Evolutionary conservation across 2,888 invertebrate genomes (phyloP).

Genomic region (Calliphora vomitoria): DNA sequence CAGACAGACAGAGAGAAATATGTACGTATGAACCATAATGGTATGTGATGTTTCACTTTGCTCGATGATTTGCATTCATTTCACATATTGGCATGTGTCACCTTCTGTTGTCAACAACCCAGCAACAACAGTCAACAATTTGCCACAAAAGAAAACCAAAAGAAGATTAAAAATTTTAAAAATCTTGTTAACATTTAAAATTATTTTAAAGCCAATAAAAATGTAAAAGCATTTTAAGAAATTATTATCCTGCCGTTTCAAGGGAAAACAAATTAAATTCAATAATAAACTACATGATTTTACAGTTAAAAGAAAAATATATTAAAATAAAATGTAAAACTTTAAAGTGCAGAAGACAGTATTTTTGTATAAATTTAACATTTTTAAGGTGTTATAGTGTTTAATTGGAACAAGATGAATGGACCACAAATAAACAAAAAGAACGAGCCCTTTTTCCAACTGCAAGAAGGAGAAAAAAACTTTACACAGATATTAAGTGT

Average conservation of each 20-base stretch:
- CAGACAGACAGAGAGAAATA: neutral
- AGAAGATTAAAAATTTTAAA: conserved; percentile 41
- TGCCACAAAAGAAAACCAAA: conserved; percentile 19
- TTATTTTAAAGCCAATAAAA: conserved; percentile 69
- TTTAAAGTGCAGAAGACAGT: conserved; percentile 65
- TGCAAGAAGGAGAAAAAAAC: neutral
- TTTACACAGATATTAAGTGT: conserved; percentile 57
- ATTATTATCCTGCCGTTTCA: conserved; percentile 68
- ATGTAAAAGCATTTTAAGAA: conserved; percentile 71
- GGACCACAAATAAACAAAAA: conserved; percentile 24
- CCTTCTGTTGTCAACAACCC: conserved; percentile 67
- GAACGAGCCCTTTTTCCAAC: conserved; percentile 49
- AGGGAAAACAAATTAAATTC: conserved; percentile 72
- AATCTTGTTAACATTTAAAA: conserved; percentile 73
- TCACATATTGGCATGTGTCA: conserved; percentile 74
- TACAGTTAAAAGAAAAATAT: conserved; percentile 58
- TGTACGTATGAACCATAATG: conserved; percentile 23
- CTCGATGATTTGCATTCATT: conserved; percentile 73
- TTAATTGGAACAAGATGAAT: conserved; percentile 68
- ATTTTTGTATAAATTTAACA: conserved; percentile 74
- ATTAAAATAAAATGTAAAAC: conserved; percentile 52
- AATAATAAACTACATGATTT: conserved; percentile 71
- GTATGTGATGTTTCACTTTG: conserved; percentile 73
- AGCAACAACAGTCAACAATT: neutral
- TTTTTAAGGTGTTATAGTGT: conserved; percentile 26